phyloP scores from a whole-genome alignment of 2,113 vertebrate species.

The Kryptolebias marmoratus region DNA sequence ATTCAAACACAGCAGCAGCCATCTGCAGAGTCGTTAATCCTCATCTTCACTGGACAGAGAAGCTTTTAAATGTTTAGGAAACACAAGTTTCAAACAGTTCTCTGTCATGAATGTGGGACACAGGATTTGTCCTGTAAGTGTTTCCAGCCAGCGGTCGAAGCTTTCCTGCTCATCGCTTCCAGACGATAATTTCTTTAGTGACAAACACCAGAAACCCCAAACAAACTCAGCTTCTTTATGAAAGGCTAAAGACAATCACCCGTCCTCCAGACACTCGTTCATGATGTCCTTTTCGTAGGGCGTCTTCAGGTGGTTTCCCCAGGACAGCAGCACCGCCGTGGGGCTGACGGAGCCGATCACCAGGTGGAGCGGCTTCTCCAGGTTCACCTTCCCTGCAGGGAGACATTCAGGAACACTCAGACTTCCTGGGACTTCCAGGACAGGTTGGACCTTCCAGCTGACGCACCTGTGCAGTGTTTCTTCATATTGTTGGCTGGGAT shows the following conservation, averaged over 20 bases:
- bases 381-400: constrained; percentile 83
- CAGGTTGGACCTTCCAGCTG: not conserved
- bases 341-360: constrained; percentile 89
- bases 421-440: accelerated
- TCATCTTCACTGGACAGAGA: not conserved
- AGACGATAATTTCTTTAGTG: not conserved
- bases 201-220: no score
- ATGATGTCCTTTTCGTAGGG: constrained; percentile 88
- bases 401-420: constrained; percentile 11
- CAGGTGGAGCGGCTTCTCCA: constrained; percentile 90
- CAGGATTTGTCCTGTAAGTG: not conserved
- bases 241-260: constrained; percentile 75
- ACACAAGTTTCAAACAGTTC: not conserved
- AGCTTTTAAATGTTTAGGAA: not conserved
- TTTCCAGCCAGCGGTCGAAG: not conserved
- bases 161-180: not conserved
- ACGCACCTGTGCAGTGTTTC: constrained; percentile 91
- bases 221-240: no score
- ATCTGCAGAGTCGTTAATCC: not conserved
- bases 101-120: not conserved
- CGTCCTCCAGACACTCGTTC: constrained; percentile 89
- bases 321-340: constrained; percentile 91
- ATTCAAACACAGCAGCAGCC: constrained; percentile 7
- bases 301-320: constrained; percentile 90
- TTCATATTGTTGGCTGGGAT: constrained; percentile 85